Percentiles rank a stretch among this genome's conserved stretches.
Evolutionary conservation across 2,888 invertebrate species (phyloP).

Genomic region (Biston stratarius): DNA sequence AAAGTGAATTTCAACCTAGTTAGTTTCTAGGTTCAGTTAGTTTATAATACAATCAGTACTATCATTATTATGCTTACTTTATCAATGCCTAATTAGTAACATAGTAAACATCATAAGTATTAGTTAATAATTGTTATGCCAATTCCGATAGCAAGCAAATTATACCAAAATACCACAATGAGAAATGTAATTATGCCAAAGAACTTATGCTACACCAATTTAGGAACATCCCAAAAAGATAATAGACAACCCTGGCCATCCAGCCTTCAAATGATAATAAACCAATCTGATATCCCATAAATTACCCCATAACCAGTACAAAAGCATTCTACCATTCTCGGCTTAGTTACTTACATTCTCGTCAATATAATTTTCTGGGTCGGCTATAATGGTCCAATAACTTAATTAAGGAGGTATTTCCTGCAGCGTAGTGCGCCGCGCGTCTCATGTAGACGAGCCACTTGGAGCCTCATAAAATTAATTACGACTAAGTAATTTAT

Average conservation of each 20-base stretch:
- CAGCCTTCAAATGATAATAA: constrained; percentile 18
- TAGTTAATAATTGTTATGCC: too few relatives aligned
- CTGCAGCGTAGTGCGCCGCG: constrained; percentile 41
- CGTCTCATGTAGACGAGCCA: constrained; percentile 41
- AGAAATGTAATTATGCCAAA: too few relatives aligned
- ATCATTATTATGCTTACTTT: too few relatives aligned
- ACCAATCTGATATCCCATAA: constrained; percentile 19
- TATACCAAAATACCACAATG: too few relatives aligned
- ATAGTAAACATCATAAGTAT: too few relatives aligned
- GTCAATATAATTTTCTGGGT: constrained; percentile 46
- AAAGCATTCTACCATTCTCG: constrained; percentile 24
- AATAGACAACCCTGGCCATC: neutral
- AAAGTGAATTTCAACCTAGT: too few relatives aligned
- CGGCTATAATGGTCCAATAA: constrained; percentile 64
- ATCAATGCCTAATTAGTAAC: too few relatives aligned
- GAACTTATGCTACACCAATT: too few relatives aligned
- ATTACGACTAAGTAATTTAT: constrained; percentile 56
- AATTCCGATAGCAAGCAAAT: too few relatives aligned
- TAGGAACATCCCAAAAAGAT: too few relatives aligned
- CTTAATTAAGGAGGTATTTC: constrained; percentile 70
- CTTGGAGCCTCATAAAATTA: constrained; percentile 54
- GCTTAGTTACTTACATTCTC: constrained; percentile 42
- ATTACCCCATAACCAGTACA: constrained; percentile 23
- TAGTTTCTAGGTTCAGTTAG: too few relatives aligned
- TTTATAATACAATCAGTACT: too few relatives aligned